A percentile compares a stretch with the other conserved stretches of the same genome.
Conservation (phyloP, 2,888 invertebrate species). For the Scotopteryx bipunctaria region DNA sequence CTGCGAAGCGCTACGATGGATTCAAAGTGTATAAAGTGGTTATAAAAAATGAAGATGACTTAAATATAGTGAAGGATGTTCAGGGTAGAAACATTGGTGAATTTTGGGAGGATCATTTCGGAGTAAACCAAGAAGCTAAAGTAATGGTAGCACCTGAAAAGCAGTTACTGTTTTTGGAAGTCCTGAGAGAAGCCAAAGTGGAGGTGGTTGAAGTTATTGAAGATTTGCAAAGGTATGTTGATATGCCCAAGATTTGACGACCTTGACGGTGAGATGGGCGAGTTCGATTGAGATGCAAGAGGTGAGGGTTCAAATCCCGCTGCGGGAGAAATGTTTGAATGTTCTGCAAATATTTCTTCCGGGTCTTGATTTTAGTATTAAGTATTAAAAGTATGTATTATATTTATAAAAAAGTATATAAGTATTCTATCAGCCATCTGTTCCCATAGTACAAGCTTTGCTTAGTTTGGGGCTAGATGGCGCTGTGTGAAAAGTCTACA, state of each 20-base stretch:
- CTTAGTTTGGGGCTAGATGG: too few species aligned
- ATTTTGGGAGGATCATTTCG: slow-evolving; percentile 64
- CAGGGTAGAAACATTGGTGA: slow-evolving; percentile 61
- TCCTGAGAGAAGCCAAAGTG: slow-evolving; percentile 40
- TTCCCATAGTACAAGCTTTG: too few species aligned
- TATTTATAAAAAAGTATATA: too few species aligned
- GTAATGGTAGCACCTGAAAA: slow-evolving; percentile 60
- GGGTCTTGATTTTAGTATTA: too few species aligned
- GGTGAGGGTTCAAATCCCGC: too few species aligned
- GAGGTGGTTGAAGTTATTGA: slow-evolving; percentile 49
- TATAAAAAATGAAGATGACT: slow-evolving; percentile 72
- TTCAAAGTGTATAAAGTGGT: slow-evolving; percentile 83
- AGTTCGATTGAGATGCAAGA: too few species aligned
- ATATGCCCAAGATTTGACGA: slow-evolving; percentile 1
- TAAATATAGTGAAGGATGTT: slow-evolving; percentile 70
- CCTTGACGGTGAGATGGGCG: too few species aligned
- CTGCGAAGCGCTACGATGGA: slow-evolving; percentile 72
- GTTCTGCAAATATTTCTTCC: too few species aligned
- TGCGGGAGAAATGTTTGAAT: too few species aligned
- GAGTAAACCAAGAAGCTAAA: slow-evolving; percentile 58
- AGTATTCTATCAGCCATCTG: too few species aligned
- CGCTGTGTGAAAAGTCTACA: too few species aligned
- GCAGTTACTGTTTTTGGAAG: slow-evolving; percentile 44
- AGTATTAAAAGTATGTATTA: too few species aligned
- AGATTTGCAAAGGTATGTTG: slow-evolving; percentile 63